Conservation (phyloP, 2,797 vertebrate genomes). For the Argyrosomus regius region DNA sequence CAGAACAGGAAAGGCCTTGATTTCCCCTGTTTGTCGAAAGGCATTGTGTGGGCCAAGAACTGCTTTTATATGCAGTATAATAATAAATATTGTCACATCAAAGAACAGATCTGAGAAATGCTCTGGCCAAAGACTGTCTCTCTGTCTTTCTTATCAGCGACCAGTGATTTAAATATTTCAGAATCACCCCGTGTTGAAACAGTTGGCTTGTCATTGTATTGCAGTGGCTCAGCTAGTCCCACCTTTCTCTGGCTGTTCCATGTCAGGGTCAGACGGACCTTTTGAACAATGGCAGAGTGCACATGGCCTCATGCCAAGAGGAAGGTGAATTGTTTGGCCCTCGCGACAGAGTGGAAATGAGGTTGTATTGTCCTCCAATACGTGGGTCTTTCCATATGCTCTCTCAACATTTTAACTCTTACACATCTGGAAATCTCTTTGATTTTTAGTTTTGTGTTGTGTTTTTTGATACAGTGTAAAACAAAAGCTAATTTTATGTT, state of each 20-base stretch:
- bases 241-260: constrained; percentile 57
- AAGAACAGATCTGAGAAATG: constrained; percentile 41
- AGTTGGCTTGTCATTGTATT: constrained; percentile 42
- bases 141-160: constrained; percentile 46
- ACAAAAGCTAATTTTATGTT: constrained; percentile 35
- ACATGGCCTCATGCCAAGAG: constrained; percentile 77
- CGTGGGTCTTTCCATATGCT: constrained; percentile 46
- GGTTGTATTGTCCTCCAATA: constrained; percentile 66
- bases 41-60: constrained; percentile 22
- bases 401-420: constrained; percentile 40
- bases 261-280: constrained; percentile 67
- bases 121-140: not conserved
- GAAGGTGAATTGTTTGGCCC: constrained; percentile 80
- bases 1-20: constrained; percentile 39
- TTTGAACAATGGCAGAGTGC: constrained; percentile 78
- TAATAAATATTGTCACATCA: constrained; percentile 62
- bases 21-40: constrained; percentile 57
- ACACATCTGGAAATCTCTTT: not conserved
- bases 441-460: not conserved
- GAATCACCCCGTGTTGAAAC: constrained; percentile 63
- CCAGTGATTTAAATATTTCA: constrained; percentile 61
- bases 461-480: not conserved
- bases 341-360: constrained; percentile 65
- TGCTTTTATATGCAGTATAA: constrained; percentile 31
- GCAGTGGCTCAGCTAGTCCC: constrained; percentile 57